Evolutionary conservation across 1,140 invertebrate species (phyloP).

Genomic region (Limonius californicus): DNA sequence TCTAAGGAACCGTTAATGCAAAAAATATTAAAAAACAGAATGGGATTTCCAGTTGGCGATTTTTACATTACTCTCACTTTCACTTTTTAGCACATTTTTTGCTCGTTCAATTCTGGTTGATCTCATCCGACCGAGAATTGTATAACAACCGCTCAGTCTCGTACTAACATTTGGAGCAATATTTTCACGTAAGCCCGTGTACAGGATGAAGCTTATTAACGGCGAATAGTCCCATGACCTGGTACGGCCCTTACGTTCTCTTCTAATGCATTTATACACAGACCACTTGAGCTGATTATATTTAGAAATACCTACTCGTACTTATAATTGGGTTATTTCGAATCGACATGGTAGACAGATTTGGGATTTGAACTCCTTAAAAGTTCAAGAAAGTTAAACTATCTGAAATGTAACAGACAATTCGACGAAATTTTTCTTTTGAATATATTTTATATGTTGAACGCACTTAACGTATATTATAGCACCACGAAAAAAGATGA

Average conservation of each 20-base stretch:
- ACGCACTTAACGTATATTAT: too few relatives aligned
- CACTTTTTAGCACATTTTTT: not conserved
- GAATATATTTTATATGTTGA: too few relatives aligned
- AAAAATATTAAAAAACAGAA: too few relatives aligned
- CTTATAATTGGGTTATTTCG: not conserved
- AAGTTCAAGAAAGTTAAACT: too few relatives aligned
- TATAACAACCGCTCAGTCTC: not conserved
- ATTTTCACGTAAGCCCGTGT: slow-evolving; percentile 25
- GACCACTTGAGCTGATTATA: slow-evolving; percentile 8
- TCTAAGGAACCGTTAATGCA: too few relatives aligned
- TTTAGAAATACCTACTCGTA: not conserved
- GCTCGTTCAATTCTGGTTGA: not conserved
- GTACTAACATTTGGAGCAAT: slow-evolving; percentile 15
- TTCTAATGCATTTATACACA: slow-evolving; percentile 9
- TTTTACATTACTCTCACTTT: not conserved
- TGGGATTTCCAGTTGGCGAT: not conserved
- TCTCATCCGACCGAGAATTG: not conserved
- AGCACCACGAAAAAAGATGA: too few relatives aligned
- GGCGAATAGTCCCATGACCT: slow-evolving; percentile 24
- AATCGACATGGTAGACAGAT: too few relatives aligned
- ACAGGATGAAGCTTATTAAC: slow-evolving; percentile 28
- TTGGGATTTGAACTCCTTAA: too few relatives aligned
- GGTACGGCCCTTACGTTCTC: slow-evolving; percentile 18
- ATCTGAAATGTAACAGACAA: too few relatives aligned
- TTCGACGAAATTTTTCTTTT: too few relatives aligned